These are phyloP conservation scores for Drosophila acutilabella DNA, from an alignment of 2,888 invertebrate species.

Conservation along the genomic window DNA sequence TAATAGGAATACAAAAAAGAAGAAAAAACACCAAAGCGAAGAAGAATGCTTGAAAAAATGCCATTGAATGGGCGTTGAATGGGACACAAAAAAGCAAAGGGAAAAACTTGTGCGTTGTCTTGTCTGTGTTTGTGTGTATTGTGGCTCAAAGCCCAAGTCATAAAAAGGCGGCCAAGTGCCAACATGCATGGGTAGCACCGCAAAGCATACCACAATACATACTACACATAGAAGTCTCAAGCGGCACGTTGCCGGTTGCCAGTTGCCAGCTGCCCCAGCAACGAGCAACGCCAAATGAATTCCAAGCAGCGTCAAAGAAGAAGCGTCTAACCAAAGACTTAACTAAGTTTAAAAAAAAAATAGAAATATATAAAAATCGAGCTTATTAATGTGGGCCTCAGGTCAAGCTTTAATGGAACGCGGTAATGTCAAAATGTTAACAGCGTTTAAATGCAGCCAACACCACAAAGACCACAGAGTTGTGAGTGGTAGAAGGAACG, in stretches of 20 bases:
- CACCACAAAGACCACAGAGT: background rate
- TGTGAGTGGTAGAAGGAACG: background rate
- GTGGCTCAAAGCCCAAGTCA: conserved; percentile 52
- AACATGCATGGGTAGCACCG: conserved; percentile 69
- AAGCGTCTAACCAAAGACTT: conserved; percentile 31
- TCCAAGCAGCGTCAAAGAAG: conserved; percentile 42
- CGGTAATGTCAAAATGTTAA: conserved; percentile 79
- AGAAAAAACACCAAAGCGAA: conserved; percentile 18
- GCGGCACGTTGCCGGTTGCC: conserved; percentile 23
- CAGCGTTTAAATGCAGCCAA: conserved; percentile 52
- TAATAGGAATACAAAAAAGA: conserved; percentile 27
- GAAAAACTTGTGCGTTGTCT: conserved; percentile 56
- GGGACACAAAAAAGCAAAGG: conserved; percentile 31
- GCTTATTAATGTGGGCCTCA: conserved; percentile 67
- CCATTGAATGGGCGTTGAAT: conserved; percentile 74
- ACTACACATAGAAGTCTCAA: conserved; percentile 36
- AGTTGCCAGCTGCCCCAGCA: conserved; percentile 34
- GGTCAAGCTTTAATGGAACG: conserved; percentile 68
- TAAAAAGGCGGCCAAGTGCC: conserved; percentile 77
- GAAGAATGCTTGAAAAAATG: conserved; percentile 59
- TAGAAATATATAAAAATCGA: conserved; percentile 41
- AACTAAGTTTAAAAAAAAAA: conserved; percentile 28
- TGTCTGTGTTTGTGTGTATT: conserved; percentile 6
- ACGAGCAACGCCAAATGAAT: conserved; percentile 42
- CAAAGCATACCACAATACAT: conserved; percentile 52